phyloP scores from a whole-genome alignment of 2,797 vertebrate genomes.

The Leucoraja ocellata region DNA sequence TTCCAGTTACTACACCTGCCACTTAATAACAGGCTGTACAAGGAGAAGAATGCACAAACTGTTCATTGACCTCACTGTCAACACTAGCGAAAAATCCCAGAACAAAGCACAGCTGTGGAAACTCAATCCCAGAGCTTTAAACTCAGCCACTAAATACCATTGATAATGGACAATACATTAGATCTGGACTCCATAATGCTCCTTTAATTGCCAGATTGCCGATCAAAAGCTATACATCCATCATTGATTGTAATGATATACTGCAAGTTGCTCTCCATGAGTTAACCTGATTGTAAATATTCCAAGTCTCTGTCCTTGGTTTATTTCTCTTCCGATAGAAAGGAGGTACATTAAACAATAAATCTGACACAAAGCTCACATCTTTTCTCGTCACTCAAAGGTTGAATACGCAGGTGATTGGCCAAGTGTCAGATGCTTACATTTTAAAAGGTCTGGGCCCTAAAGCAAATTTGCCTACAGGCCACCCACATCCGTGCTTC shows the following conservation, averaged over 20 bases:
- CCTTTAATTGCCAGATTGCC: neutral
- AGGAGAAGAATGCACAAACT: neutral
- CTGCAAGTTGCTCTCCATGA: neutral
- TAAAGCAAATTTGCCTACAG: no score
- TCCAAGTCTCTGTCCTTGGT: neutral
- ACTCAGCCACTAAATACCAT: neutral
- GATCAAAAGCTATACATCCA: neutral
- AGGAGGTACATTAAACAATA: neutral
- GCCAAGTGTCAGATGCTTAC: no score
- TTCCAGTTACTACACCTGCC: slow-evolving; percentile 23
- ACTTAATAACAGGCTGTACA: neutral
- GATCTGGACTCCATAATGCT: neutral
- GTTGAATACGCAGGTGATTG: no score
- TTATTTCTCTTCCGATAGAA: neutral
- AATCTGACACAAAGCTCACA: neutral
- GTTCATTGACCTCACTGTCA: slow-evolving; percentile 9
- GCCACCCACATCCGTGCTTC: no score
- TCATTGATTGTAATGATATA: neutral
- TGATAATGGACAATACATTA: neutral
- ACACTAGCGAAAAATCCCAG: neutral
- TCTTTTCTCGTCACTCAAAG: no score
- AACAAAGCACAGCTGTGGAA: slow-evolving; percentile 20
- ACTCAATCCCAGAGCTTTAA: neutral
- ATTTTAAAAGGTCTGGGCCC: no score
- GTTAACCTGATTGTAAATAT: neutral